These are phyloP conservation scores for Theretra japonica DNA, from an alignment of 2,888 invertebrate genomes.

Conservation along the genomic window DNA sequence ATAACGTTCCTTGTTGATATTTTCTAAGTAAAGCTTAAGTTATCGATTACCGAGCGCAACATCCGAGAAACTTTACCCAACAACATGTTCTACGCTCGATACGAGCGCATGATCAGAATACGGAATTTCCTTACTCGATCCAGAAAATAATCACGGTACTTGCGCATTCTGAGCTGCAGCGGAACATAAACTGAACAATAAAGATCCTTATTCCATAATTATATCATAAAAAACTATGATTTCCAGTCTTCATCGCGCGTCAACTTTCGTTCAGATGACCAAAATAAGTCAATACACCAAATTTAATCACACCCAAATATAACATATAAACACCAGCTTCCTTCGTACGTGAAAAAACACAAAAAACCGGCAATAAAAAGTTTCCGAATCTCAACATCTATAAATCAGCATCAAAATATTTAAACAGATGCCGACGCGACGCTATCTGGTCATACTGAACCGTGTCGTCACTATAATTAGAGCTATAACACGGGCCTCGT, in stretches of 20 bases:
- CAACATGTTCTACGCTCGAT: background rate
- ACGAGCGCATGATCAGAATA: background rate
- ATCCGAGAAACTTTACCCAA: conserved; percentile 3
- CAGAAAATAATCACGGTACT: background rate
- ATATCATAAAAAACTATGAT: too few relatives aligned
- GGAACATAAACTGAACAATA: background rate
- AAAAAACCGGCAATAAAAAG: conserved; percentile 12
- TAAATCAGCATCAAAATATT: conserved; percentile 44
- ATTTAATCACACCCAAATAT: background rate
- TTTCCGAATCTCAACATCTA: conserved; percentile 8
- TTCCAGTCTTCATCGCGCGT: too few relatives aligned
- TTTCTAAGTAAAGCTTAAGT: conserved; percentile 8
- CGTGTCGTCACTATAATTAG: conserved; percentile 65
- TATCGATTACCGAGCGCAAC: background rate
- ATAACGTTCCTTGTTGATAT: conserved; percentile 9
- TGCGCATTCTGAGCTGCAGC: background rate
- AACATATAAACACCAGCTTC: conserved; percentile 1
- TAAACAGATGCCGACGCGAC: conserved; percentile 35
- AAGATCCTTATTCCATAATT: too few relatives aligned
- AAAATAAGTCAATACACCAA: background rate
- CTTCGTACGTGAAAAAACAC: background rate
- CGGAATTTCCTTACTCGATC: background rate
- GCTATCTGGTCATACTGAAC: conserved; percentile 40
- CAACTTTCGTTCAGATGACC: too few relatives aligned
- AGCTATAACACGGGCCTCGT: conserved; percentile 39